Evolutionary conservation across 2,113 vertebrate species (phyloP).

Genomic region (Acrocephalus kingi): DNA sequence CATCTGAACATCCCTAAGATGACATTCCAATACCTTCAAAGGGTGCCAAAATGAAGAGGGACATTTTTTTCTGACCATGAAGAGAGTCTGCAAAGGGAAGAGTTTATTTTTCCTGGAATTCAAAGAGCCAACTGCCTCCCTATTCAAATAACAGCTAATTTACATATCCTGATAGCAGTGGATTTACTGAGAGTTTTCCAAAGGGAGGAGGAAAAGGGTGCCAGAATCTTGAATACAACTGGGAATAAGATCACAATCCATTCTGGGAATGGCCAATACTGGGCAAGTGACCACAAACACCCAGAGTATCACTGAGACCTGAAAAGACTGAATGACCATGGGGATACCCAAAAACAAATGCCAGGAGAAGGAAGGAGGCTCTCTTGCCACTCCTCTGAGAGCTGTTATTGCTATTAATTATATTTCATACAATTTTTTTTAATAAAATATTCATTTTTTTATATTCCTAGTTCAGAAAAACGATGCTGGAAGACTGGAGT

Average conservation of each 20-base stretch:
- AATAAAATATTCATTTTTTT: neutral
- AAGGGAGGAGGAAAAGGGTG: neutral
- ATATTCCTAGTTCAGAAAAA: neutral
- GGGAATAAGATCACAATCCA: neutral
- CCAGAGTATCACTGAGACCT: neutral
- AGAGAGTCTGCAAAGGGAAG: neutral
- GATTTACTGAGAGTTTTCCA: neutral
- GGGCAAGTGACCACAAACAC: neutral
- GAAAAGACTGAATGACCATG: too few species aligned
- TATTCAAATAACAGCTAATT: neutral
- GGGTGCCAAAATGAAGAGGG: neutral
- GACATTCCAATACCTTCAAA: neutral
- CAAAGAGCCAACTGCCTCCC: neutral
- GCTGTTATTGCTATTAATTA: neutral
- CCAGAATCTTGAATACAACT: neutral
- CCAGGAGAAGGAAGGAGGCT: neutral
- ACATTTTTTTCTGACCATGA: neutral
- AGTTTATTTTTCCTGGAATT: neutral
- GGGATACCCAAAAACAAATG: neutral
- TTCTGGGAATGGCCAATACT: neutral
- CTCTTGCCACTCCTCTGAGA: neutral
- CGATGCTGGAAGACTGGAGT: neutral
- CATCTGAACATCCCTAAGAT: neutral
- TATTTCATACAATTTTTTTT: neutral
- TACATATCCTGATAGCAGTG: fast-evolving